Conservation (phyloP, 2,888 invertebrate species). For the Blomia tropicalis region DNA sequence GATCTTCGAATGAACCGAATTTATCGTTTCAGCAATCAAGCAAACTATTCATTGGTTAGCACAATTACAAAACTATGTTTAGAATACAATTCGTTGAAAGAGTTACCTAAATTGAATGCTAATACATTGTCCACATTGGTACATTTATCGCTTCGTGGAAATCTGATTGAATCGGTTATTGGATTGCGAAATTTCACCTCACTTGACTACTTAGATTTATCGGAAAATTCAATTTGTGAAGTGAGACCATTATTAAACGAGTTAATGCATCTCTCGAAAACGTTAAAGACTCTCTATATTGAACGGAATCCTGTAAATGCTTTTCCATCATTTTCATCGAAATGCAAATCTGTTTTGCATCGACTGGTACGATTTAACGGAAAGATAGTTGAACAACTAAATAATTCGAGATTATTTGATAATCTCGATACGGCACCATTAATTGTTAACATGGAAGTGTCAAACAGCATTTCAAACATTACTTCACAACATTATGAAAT, state of each 20-base stretch:
- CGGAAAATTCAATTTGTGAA: slow-evolving; percentile 16
- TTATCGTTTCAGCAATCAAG: slow-evolving; percentile 4
- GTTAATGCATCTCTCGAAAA: not conserved
- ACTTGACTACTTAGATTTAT: slow-evolving; percentile 12
- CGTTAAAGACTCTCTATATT: slow-evolving; percentile 14
- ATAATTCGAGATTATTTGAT: too few species aligned
- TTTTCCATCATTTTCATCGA: not conserved
- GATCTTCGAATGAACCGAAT: slow-evolving; percentile 21
- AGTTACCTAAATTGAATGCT: slow-evolving; percentile 18
- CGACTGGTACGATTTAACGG: slow-evolving; percentile 6
- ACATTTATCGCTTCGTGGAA: slow-evolving; percentile 15
- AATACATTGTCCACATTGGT: slow-evolving; percentile 7
- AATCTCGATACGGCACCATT: not conserved
- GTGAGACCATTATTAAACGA: not conserved
- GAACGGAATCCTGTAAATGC: slow-evolving; percentile 17
- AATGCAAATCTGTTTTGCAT: slow-evolving; percentile 9
- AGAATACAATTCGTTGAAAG: slow-evolving; percentile 17
- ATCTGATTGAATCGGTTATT: slow-evolving; percentile 18
- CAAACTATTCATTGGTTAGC: slow-evolving; percentile 17
- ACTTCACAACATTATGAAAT: not conserved
- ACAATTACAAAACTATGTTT: slow-evolving; percentile 18
- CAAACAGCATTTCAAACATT: not conserved
- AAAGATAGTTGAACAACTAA: not conserved
- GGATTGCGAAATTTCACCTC: slow-evolving; percentile 11
- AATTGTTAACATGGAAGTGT: not conserved